Conservation (phyloP, 2,113 vertebrate species). For the Amblyornis subalaris region DNA sequence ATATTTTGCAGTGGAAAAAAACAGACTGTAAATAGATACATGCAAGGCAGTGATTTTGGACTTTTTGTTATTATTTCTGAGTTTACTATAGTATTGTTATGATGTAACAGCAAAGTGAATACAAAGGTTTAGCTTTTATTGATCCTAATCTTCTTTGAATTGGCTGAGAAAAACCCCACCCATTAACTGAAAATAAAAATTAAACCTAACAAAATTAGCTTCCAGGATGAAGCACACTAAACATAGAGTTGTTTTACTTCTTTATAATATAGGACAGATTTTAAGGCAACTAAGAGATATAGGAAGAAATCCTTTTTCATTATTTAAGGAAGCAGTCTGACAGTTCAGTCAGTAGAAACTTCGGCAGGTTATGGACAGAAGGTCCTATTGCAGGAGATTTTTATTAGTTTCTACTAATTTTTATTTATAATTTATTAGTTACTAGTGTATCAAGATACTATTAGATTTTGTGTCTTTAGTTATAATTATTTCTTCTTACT, state of each 20-base stretch:
- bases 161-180: background rate
- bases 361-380: background rate
- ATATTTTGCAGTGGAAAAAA: constrained; percentile 20
- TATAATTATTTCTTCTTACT: background rate
- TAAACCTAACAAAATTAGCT: background rate
- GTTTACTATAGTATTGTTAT: background rate
- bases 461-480: background rate
- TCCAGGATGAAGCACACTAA: background rate
- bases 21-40: background rate
- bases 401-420: background rate
- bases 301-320: background rate
- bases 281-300: background rate
- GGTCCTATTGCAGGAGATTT: background rate
- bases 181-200: background rate
- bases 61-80: background rate
- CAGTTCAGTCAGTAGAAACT: background rate
- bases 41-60: background rate
- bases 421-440: background rate
- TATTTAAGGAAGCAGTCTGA: background rate
- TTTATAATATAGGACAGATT: background rate
- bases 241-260: background rate
- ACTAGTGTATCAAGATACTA: background rate
- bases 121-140: background rate
- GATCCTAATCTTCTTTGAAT: background rate
- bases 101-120: background rate